These are phyloP conservation scores for Harpalus rubripes DNA, from an alignment of 2,888 invertebrate species.

Conservation along the genomic window DNA sequence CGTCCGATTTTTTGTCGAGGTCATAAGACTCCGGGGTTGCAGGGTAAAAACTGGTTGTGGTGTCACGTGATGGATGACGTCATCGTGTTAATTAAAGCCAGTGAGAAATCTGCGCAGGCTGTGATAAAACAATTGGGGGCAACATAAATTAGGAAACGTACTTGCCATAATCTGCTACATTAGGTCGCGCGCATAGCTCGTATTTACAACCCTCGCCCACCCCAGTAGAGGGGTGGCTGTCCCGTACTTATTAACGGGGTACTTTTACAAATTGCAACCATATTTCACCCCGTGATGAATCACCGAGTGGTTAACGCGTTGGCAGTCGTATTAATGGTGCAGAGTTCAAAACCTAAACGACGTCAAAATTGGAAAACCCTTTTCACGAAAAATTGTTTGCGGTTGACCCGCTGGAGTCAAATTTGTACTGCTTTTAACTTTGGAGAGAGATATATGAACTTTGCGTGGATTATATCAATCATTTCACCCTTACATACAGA, in stretches of 20 bases:
- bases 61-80: slow-evolving; percentile 49
- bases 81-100: slow-evolving; percentile 52
- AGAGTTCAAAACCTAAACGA: slow-evolving; percentile 43
- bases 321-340: slow-evolving; percentile 39
- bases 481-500: neutral
- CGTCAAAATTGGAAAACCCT: slow-evolving; percentile 51
- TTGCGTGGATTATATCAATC: neutral
- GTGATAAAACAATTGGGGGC: slow-evolving; percentile 34
- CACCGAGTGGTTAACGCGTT: slow-evolving; percentile 33
- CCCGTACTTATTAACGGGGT: slow-evolving; percentile 42
- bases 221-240: neutral
- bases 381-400: slow-evolving; percentile 42
- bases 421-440: slow-evolving; percentile 1
- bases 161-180: slow-evolving; percentile 54
- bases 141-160: slow-evolving; percentile 58
- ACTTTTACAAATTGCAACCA: slow-evolving; percentile 46
- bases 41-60: neutral
- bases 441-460: neutral
- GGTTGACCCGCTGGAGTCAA: slow-evolving; percentile 2
- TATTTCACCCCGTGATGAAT: slow-evolving; percentile 47
- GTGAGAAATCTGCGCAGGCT: slow-evolving; percentile 47
- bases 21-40: neutral
- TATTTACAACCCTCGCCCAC: neutral
- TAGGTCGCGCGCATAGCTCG: slow-evolving; percentile 21
- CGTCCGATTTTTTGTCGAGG: neutral